A percentile compares a stretch with the other conserved stretches of the same genome.
phyloP scores from a whole-genome alignment of 2,888 invertebrate species.

The Bugulina stolonifera region DNA sequence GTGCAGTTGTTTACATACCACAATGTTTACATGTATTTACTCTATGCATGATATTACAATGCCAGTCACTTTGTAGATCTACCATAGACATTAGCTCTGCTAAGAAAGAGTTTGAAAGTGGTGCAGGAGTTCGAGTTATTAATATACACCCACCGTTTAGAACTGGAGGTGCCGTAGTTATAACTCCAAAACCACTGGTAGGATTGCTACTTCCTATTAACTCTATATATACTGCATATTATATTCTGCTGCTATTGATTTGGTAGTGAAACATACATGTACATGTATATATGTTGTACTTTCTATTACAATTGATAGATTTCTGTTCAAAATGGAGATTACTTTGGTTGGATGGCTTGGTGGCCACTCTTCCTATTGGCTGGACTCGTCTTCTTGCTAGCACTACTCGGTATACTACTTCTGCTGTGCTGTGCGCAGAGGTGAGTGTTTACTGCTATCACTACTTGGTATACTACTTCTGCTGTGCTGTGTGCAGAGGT shows the following conservation, averaged over 20 bases:
- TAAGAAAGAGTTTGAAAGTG: background rate
- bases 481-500: slow-evolving; percentile 19
- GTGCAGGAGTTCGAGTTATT: background rate
- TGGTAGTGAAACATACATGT: too few species aligned
- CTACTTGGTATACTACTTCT: slow-evolving; percentile 20
- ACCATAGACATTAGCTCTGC: background rate
- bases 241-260: too few species aligned
- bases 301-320: too few species aligned
- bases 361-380: slow-evolving; percentile 16
- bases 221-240: too few species aligned
- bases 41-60: too few species aligned
- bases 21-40: too few species aligned
- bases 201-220: too few species aligned
- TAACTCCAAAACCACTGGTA: background rate
- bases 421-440: slow-evolving; percentile 21
- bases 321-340: background rate
- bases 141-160: slow-evolving; percentile 5
- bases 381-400: background rate
- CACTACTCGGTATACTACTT: slow-evolving; percentile 16
- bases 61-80: background rate
- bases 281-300: too few species aligned
- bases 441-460: background rate
- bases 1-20: too few species aligned
- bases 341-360: background rate
- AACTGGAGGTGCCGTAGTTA: background rate